A percentile compares a stretch with the other conserved stretches of the same genome.
Conservation (phyloP, 2,113 vertebrate genomes). For the Callospermophilus lateralis region DNA sequence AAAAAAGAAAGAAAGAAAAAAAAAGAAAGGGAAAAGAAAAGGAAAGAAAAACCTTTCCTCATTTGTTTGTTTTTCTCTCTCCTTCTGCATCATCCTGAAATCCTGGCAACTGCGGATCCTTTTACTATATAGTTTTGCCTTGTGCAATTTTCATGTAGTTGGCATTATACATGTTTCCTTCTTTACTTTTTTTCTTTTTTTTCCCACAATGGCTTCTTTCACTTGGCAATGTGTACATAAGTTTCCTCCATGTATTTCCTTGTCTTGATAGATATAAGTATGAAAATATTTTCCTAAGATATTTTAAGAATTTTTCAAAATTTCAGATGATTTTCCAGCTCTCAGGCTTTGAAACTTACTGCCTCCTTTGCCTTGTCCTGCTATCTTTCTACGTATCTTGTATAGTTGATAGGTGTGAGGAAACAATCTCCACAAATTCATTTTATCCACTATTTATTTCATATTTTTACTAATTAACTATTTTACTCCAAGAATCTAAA, state of each 20-base stretch:
- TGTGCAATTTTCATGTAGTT: neutral
- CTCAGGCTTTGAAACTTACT: neutral
- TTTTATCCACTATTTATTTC: neutral
- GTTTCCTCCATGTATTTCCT: neutral
- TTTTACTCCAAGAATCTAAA: neutral
- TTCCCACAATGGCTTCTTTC: neutral
- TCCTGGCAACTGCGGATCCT: neutral
- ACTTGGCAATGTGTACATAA: neutral
- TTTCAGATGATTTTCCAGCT: neutral
- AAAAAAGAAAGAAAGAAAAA: neutral
- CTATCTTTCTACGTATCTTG: neutral
- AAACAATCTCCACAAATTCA: fast-evolving
- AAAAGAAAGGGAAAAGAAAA: neutral
- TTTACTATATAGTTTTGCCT: neutral
- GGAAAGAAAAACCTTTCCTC: neutral
- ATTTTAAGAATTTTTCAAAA: neutral
- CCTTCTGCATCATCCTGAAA: neutral
- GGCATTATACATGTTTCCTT: too few species aligned
- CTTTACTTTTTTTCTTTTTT: neutral
- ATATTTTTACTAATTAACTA: neutral
- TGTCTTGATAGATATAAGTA: neutral
- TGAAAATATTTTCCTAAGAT: neutral
- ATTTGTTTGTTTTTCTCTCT: neutral
- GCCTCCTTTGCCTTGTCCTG: neutral
- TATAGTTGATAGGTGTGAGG: neutral